phyloP scores from a whole-genome alignment of 2,797 vertebrate genomes.

The Sylvia borin region DNA sequence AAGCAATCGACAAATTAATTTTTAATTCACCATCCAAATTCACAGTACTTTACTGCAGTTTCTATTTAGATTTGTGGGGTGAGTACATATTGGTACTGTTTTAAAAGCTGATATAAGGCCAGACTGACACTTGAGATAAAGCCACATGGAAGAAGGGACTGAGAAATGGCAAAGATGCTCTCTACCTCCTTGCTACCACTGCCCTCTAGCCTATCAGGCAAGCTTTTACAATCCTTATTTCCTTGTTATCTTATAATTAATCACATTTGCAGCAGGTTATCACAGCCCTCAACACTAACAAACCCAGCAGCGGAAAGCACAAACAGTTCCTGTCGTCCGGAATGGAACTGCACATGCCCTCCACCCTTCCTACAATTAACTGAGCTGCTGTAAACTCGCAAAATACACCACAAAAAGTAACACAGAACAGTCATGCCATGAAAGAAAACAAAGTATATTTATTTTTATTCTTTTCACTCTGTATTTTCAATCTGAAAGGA shows the following conservation, averaged over 20 bases:
- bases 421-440: background rate
- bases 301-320: background rate
- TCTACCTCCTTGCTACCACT: background rate
- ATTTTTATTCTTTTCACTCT: background rate
- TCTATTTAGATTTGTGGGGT: background rate
- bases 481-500: background rate
- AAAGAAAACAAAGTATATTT: background rate
- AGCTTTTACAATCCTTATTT: background rate
- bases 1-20: background rate
- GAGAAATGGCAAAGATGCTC: background rate
- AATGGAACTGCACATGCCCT: background rate
- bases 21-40: background rate
- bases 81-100: background rate
- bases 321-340: accelerated
- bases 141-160: background rate
- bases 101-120: background rate
- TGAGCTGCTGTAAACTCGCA: background rate
- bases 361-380: background rate
- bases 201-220: background rate
- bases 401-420: background rate
- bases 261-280: background rate
- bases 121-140: background rate
- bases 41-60: background rate
- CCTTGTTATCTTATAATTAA: background rate
- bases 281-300: background rate